Evolutionary conservation across 2,888 invertebrate species (phyloP), one percentile per base, ranked within the genome.

Genomic region (Disparrhopalites patrizii): DNA sequence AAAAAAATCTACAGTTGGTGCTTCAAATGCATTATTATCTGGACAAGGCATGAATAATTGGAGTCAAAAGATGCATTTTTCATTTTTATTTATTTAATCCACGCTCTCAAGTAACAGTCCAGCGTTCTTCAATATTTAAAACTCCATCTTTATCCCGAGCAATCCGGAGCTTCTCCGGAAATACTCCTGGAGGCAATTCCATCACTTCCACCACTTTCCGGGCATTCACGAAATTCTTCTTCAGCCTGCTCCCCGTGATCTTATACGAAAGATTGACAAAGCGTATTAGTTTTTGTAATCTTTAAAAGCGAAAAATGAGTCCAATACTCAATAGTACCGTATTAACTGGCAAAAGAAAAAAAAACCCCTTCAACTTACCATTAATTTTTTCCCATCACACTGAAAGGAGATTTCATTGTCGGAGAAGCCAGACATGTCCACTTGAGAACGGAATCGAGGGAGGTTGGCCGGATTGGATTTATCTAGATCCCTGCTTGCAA

Each of bases 401-500:
- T 65, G 51, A 40, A 65, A 65, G 10, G 31, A 40, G 25, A 65
- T 54, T 65, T 65, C 65, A 23, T 30, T 33, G 28, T 65, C 65
- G 1, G 18, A 5, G 25, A 65, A 65, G 3, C 65, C 65, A 28
- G 36, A 33, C 65, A 65, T 60, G 31, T 65, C 65, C 60, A 65
- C 54, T 38, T 40, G 38, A 5, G 54, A 31, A 10, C 40, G 57
- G 36, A 65, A 65, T 13, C 38, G 28, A 23, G 28, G 27, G 2
- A 61, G 50, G 31, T 51, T 51, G 2, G 60, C 50, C 23, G 60
- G 60, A 50, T 61, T 61, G 1, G 60, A 61, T 0, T 61, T 33
- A 4, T 61, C 50, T 4, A 61, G 28, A 13, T 25, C 18, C 10
- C 52, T 61, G n/a, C 10, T 28, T 47, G 23, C 28, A 23, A 60